phyloP scores from a whole-genome alignment of 2,113 vertebrate genomes.

The Egretta garzetta region DNA sequence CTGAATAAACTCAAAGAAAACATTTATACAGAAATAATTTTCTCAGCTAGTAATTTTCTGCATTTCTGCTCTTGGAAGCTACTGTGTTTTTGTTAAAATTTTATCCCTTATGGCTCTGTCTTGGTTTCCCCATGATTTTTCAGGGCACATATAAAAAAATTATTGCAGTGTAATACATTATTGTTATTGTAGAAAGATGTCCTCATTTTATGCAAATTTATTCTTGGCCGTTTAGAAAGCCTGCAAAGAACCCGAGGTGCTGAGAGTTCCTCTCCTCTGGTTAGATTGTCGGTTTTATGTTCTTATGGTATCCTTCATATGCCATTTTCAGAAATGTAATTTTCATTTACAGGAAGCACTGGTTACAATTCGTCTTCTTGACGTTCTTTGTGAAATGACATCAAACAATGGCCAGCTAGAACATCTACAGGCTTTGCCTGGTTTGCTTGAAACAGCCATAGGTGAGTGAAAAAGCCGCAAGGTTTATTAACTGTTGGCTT shows the following conservation, averaged over 20 bases:
- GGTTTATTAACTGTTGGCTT: not conserved
- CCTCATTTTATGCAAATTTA: not conserved
- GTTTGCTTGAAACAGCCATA: constrained; percentile 81
- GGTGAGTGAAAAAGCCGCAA: constrained; percentile 76
- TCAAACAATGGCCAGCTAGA: constrained; percentile 79
- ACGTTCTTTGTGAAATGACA: constrained; percentile 93
- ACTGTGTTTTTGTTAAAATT: constrained; percentile 67
- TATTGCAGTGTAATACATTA: not conserved
- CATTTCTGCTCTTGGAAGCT: constrained; percentile 58
- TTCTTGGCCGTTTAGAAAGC: not conserved
- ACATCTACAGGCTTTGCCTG: constrained; percentile 84
- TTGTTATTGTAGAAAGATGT: not conserved
- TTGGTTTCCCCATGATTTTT: constrained; percentile 29
- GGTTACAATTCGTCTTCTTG: constrained; percentile 84
- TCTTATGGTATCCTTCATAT: not conserved
- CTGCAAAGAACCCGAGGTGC: not conserved
- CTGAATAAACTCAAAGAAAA: constrained; percentile 63
- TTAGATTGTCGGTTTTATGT: not conserved
- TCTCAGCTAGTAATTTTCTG: constrained; percentile 70
- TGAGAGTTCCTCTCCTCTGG: not conserved
- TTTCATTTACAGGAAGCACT: constrained; percentile 80
- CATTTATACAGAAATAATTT: constrained; percentile 69
- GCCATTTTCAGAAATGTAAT: not conserved
- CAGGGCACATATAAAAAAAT: not conserved
- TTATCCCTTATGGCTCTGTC: constrained; percentile 44